Percentiles rank a stretch among this genome's conserved stretches.
phyloP scores from a whole-genome alignment of 2,797 vertebrate species.

The Sarcophilus harrisii region DNA sequence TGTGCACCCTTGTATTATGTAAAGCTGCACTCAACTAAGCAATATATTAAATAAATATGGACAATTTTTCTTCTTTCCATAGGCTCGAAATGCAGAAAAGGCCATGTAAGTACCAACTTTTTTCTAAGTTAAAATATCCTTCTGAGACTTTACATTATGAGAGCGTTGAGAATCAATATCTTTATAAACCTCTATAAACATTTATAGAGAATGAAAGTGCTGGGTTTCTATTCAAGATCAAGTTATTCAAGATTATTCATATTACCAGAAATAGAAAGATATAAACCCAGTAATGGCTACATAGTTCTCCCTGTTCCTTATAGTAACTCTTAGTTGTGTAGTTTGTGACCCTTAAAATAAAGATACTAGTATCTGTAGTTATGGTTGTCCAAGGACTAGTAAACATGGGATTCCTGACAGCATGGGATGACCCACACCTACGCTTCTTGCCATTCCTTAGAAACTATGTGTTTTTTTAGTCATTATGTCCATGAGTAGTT shows the following conservation, averaged over 20 bases:
- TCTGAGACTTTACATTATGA: not conserved
- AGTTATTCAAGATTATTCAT: not conserved
- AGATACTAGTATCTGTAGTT: not conserved
- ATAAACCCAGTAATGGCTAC: not conserved
- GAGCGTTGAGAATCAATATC: conserved; percentile 2
- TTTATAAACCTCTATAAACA: not conserved
- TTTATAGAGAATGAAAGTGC: not conserved
- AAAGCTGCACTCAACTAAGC: not conserved
- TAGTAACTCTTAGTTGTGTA: not conserved
- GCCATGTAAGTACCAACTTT: conserved; percentile 92
- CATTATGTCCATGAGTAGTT: not conserved
- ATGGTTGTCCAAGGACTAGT: not conserved
- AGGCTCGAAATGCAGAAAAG: conserved; percentile 98
- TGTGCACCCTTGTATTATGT: not conserved
- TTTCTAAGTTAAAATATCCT: conserved; percentile 14
- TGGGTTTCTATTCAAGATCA: not conserved
- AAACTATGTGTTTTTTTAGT: conserved; percentile 7
- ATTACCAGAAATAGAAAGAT: not conserved
- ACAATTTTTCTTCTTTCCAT: conserved; percentile 52
- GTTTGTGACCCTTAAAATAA: not conserved
- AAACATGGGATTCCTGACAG: not conserved
- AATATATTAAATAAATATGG: conserved; percentile 7
- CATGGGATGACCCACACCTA: not conserved
- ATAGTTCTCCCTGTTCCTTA: not conserved
- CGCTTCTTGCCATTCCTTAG: too few relatives aligned